Evolutionary conservation across 2,113 vertebrate species (phyloP).

Genomic region (Anas platyrhynchos): DNA sequence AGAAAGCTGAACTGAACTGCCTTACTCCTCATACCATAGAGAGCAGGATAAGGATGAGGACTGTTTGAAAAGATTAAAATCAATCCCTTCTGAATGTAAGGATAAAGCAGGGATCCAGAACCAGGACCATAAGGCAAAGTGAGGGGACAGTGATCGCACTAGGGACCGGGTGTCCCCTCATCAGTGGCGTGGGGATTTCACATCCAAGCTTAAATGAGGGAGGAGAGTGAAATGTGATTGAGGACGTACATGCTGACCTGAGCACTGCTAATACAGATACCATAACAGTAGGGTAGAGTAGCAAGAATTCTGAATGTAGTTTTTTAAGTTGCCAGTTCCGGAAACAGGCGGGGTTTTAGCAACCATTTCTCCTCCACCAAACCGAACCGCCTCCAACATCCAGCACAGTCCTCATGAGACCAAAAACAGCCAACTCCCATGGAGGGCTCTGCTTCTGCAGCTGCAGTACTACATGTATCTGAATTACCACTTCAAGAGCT

Average conservation of each 20-base stretch:
- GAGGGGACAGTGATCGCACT: neutral
- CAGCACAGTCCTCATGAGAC: neutral
- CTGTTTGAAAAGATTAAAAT: neutral
- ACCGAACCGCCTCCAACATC: neutral
- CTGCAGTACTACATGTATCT: neutral
- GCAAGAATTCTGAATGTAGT: neutral
- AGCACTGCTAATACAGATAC: neutral
- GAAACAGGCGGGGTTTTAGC: neutral
- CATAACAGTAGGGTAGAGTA: neutral
- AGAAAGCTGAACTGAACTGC: neutral
- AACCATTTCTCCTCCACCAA: neutral
- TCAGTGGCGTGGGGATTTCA: neutral
- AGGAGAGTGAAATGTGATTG: neutral
- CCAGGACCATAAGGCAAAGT: neutral
- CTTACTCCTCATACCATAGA: neutral
- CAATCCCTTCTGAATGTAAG: neutral
- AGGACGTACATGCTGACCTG: neutral
- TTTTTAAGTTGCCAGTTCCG: neutral
- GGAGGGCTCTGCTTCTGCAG: neutral
- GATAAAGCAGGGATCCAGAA: neutral
- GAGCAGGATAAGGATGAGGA: neutral
- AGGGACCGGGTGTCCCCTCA: rapidly evolving
- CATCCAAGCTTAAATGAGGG: rapidly evolving
- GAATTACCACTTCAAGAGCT: neutral
- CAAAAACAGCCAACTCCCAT: neutral